A percentile compares a stretch with the other conserved stretches of the same genome.
Conservation (phyloP, 2,797 vertebrate genomes). For the Microctenopoma stevenorrisi region DNA sequence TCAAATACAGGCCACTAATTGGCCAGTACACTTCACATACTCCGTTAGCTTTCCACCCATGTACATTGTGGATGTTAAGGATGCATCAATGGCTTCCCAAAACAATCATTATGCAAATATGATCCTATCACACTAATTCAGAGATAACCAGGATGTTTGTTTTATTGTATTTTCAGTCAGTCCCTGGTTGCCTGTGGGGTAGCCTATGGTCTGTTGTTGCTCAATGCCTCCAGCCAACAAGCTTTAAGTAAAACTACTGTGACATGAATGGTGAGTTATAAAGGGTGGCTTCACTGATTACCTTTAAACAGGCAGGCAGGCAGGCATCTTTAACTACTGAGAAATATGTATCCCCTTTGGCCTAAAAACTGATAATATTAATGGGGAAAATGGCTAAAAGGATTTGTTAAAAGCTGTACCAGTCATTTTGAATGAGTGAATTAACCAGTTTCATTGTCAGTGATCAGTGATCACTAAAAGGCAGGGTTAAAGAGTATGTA, state of each 20-base stretch:
- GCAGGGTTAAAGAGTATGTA: conserved; percentile 22
- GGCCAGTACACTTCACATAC: conserved; percentile 1
- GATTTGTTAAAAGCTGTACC: not conserved
- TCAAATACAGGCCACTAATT: conserved; percentile 20
- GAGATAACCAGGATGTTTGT: conserved; percentile 9
- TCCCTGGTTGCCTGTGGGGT: conserved; percentile 10
- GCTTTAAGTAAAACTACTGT: conserved; percentile 81
- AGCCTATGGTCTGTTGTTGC: conserved; percentile 39
- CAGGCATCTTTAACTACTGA: conserved; percentile 66
- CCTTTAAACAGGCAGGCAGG: conserved; percentile 31
- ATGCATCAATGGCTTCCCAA: conserved; percentile 17
- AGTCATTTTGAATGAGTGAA: not conserved
- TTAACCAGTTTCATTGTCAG: not conserved
- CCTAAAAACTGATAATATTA: conserved; percentile 22
- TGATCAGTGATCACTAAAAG: conserved; percentile 25
- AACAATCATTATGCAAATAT: conserved; percentile 32
- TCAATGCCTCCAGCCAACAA: conserved; percentile 72
- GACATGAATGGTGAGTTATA: conserved; percentile 46
- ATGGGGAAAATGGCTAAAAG: not conserved
- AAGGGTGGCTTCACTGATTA: conserved; percentile 48
- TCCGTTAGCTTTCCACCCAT: conserved; percentile 10
- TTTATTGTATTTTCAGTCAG: conserved; percentile 20
- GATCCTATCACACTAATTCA: conserved; percentile 12
- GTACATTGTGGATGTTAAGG: conserved; percentile 2
- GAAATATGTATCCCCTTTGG: conserved; percentile 41